These are phyloP conservation scores for Apotomis betuletana DNA, from an alignment of 2,888 invertebrate genomes.

Conservation along the genomic window DNA sequence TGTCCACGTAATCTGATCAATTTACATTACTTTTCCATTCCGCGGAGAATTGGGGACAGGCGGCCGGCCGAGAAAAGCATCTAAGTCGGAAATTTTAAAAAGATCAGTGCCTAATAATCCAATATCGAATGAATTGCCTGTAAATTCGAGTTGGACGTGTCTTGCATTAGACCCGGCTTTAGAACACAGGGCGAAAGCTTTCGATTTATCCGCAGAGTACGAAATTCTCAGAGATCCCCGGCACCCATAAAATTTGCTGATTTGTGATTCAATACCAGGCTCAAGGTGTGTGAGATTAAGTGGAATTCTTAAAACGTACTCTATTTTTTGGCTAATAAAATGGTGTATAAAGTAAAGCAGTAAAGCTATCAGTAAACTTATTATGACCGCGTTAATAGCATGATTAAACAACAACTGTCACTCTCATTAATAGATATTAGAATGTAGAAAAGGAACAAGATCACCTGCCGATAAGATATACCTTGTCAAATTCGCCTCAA, in stretches of 20 bases:
- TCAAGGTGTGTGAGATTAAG: too few species aligned
- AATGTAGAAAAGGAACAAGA: too few species aligned
- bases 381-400: too few species aligned
- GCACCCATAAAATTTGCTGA: background rate
- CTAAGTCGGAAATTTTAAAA: conserved; percentile 66
- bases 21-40: conserved; percentile 71
- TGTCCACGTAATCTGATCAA: conserved; percentile 63
- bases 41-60: conserved; percentile 63
- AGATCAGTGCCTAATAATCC: conserved; percentile 82
- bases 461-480: too few species aligned
- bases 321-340: too few species aligned
- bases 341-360: too few species aligned
- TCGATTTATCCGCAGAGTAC: conserved; percentile 47
- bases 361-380: too few species aligned
- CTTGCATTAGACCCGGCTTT: conserved; percentile 58
- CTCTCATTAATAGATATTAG: too few species aligned
- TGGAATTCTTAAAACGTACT: too few species aligned
- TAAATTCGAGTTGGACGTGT: conserved; percentile 77
- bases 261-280: background rate
- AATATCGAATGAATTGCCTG: conserved; percentile 80
- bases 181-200: conserved; percentile 58
- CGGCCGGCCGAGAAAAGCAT: conserved; percentile 43
- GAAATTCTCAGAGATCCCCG: conserved; percentile 6
- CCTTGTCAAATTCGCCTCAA: too few species aligned
- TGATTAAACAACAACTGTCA: too few species aligned